Evolutionary conservation across 2,113 vertebrate species (phyloP).

Genomic region (Lepus americanus): DNA sequence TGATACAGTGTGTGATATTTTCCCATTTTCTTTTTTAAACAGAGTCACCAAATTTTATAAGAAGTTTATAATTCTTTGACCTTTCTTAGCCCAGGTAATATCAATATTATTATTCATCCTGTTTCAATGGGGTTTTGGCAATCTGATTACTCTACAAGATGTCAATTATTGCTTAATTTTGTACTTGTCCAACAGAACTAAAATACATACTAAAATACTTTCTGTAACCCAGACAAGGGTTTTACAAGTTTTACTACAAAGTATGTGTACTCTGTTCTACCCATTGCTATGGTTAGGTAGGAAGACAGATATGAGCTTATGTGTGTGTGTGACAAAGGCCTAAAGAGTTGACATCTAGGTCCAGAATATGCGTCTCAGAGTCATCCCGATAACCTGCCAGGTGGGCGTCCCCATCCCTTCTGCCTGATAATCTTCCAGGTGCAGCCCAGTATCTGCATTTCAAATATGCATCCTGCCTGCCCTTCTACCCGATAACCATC

Average conservation of each 20-base stretch:
- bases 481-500: too few species aligned
- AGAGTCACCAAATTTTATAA: not conserved
- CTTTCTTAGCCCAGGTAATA: not conserved
- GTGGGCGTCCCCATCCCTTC: too few species aligned
- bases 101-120: not conserved
- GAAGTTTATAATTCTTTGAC: not conserved
- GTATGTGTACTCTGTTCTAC: rapidly evolving
- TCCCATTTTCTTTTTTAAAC: not conserved
- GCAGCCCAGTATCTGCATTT: too few species aligned
- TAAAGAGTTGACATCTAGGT: too few species aligned
- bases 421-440: too few species aligned
- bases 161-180: not conserved
- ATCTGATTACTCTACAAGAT: not conserved
- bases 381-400: too few species aligned
- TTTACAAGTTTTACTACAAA: not conserved
- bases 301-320: too few species aligned
- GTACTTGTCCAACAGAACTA: not conserved
- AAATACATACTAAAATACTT: not conserved
- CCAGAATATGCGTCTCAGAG: too few species aligned
- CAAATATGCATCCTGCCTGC: too few species aligned
- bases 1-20: not conserved
- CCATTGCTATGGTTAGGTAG: too few species aligned
- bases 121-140: not conserved
- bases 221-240: not conserved
- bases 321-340: too few species aligned